These are phyloP conservation scores for Forbesichthys papilliferus DNA, from an alignment of 2,113 vertebrate species.

Conservation along the genomic window DNA sequence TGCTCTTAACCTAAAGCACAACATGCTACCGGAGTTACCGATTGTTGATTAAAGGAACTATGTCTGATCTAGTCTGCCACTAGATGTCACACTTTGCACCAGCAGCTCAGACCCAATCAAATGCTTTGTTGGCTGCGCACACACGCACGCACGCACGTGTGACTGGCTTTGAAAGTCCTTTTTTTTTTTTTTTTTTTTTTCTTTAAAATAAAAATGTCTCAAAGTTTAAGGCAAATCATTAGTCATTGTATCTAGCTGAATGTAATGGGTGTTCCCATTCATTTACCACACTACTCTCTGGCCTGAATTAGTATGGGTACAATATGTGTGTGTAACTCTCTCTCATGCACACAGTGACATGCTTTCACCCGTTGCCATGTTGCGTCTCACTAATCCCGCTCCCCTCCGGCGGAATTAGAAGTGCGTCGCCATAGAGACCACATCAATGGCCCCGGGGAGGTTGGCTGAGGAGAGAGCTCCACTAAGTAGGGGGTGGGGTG, in stretches of 20 bases:
- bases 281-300: too few relatives aligned
- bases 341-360: conserved; percentile 1
- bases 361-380: conserved; percentile 4
- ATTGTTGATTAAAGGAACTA: too few relatives aligned
- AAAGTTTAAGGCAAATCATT: neutral
- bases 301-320: too few relatives aligned
- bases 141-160: neutral
- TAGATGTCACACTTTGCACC: neutral
- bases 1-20: too few relatives aligned
- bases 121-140: neutral
- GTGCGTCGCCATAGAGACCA: conserved; percentile 62
- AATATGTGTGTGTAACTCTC: too few relatives aligned
- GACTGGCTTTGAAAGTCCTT: too few relatives aligned
- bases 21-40: too few relatives aligned
- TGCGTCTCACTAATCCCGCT: conserved; percentile 36
- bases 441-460: conserved; percentile 59
- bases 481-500: neutral
- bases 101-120: conserved; percentile 2
- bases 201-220: too few relatives aligned
- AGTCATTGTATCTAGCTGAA: neutral
- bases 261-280: too few relatives aligned
- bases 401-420: conserved; percentile 42
- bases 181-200: too few relatives aligned
- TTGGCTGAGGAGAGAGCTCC: conserved; percentile 43
- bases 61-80: too few relatives aligned